phyloP scores from a whole-genome alignment of 2,113 vertebrate species.

The Lagopus muta region DNA sequence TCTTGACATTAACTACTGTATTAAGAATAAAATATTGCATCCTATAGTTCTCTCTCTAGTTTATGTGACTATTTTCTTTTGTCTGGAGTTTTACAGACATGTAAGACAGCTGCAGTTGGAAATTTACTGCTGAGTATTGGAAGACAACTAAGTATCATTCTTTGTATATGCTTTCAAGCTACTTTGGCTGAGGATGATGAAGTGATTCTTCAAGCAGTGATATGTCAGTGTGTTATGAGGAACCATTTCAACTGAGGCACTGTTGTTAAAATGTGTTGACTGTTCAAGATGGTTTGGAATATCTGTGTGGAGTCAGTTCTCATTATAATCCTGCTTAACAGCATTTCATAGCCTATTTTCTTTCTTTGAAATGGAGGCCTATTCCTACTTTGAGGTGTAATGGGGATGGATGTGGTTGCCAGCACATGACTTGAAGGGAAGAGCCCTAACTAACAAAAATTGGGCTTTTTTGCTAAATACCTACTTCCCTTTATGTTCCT shows the following conservation, averaged over 20 bases:
- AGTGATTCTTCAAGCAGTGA: background rate
- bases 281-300: fast-evolving
- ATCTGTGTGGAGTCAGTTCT: background rate
- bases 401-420: background rate
- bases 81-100: slow-evolving; percentile 21
- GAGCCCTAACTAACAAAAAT: background rate
- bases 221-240: background rate
- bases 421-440: background rate
- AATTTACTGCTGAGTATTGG: slow-evolving; percentile 39
- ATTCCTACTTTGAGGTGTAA: background rate
- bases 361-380: background rate
- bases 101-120: slow-evolving; percentile 49
- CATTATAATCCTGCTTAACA: background rate
- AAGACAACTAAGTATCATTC: slow-evolving; percentile 5
- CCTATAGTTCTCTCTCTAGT: background rate
- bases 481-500: background rate
- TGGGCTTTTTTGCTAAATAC: background rate
- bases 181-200: background rate
- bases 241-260: background rate
- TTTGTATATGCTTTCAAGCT: background rate
- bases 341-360: background rate
- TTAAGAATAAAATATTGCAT: slow-evolving; percentile 59
- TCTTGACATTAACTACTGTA: slow-evolving; percentile 34
- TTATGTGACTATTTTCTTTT: slow-evolving; percentile 50
- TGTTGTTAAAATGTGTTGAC: background rate